phyloP scores from a whole-genome alignment of 2,113 vertebrate species.

The Eclectus roratus region DNA sequence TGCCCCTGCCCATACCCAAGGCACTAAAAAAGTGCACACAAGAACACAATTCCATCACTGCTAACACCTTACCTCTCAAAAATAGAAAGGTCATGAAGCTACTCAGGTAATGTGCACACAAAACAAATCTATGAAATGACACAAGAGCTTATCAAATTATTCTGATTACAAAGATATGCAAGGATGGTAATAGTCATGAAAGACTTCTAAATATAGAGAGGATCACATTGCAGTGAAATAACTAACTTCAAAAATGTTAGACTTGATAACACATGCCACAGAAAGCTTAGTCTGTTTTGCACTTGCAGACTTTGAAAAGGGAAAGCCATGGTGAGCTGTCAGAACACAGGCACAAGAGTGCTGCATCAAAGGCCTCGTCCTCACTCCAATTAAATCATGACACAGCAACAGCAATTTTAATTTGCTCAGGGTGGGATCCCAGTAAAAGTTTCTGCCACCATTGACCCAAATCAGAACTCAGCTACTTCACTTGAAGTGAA shows the following conservation, averaged over 20 bases:
- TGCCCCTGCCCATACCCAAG: neutral
- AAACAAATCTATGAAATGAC: neutral
- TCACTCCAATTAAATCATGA: conserved; percentile 27
- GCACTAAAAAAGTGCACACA: neutral
- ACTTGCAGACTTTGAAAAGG: neutral
- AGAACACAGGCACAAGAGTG: neutral
- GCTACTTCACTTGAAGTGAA: neutral
- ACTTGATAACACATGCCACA: neutral
- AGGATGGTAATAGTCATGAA: neutral
- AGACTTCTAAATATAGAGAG: neutral
- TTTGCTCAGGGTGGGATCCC: neutral
- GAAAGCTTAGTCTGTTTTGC: neutral
- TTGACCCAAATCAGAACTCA: conserved; percentile 25
- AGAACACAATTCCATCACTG: neutral
- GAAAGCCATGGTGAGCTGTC: neutral
- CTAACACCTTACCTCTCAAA: neutral
- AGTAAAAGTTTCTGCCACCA: conserved; percentile 15
- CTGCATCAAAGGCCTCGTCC: neutral
- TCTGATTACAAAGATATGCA: neutral
- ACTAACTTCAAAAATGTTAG: neutral
- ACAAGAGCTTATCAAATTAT: neutral
- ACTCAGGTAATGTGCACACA: neutral
- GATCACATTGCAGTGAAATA: neutral
- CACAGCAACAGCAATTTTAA: conserved; percentile 25
- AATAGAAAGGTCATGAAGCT: neutral